phyloP scores from a whole-genome alignment of 2,888 invertebrate genomes.

The Embidobia sp. region DNA sequence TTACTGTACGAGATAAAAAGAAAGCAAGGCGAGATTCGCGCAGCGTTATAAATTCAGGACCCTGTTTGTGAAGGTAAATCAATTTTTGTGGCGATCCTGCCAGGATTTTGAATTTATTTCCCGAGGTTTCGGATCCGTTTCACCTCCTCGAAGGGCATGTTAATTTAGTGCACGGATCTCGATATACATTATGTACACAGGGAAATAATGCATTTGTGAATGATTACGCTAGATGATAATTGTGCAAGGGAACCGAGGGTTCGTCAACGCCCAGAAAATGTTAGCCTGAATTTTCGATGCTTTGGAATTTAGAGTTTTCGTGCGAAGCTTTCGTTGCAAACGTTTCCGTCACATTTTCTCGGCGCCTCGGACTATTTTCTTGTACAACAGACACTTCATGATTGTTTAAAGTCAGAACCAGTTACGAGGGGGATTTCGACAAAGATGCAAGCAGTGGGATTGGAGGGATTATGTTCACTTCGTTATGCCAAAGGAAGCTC shows the following conservation, averaged over 20 bases:
- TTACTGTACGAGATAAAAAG: too few species aligned
- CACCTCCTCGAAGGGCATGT: slow-evolving; percentile 21
- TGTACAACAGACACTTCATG: slow-evolving; percentile 20
- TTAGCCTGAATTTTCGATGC: not conserved
- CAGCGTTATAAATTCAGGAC: too few species aligned
- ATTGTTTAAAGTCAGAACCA: slow-evolving; percentile 16
- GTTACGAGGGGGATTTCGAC: slow-evolving; percentile 35
- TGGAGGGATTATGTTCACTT: slow-evolving; percentile 47
- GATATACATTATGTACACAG: slow-evolving; percentile 42
- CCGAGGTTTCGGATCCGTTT: too few species aligned
- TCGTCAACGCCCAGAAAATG: slow-evolving; percentile 12
- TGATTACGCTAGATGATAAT: slow-evolving; percentile 45
- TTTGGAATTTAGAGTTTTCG: not conserved
- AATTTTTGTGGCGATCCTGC: too few species aligned
- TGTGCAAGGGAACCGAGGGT: slow-evolving; percentile 33
- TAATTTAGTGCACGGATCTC: slow-evolving; percentile 25
- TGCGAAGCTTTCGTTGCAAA: not conserved
- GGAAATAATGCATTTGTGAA: slow-evolving; percentile 32
- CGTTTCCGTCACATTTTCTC: not conserved
- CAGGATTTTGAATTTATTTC: not conserved
- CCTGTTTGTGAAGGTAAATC: too few species aligned
- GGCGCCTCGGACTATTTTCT: slow-evolving; percentile 2
- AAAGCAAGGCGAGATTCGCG: too few species aligned
- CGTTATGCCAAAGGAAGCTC: slow-evolving; percentile 36
- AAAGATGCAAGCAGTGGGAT: slow-evolving; percentile 47